Evolutionary conservation across 2,888 invertebrate genomes (phyloP).

Genomic region (Agrotis exclamationis): DNA sequence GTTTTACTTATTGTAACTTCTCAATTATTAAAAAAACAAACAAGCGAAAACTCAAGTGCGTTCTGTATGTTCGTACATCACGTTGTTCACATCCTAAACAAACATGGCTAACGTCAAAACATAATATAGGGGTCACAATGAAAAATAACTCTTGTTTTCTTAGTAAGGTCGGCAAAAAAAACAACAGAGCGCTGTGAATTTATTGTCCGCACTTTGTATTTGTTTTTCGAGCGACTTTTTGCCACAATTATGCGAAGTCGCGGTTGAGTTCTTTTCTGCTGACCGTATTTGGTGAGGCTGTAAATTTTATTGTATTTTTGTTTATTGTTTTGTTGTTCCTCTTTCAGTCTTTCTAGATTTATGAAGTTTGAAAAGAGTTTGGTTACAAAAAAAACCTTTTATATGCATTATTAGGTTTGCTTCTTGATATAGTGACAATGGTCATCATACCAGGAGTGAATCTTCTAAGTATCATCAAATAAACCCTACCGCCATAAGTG

Average conservation of each 20-base stretch:
- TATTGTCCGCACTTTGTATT: slow-evolving; percentile 52
- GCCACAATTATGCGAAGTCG: slow-evolving; percentile 42
- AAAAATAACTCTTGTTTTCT: slow-evolving; percentile 53
- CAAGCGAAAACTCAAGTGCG: slow-evolving; percentile 9
- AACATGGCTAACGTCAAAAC: slow-evolving; percentile 58
- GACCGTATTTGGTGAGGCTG: slow-evolving; percentile 20
- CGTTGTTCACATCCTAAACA: slow-evolving; percentile 56
- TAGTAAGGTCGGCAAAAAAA: slow-evolving; percentile 57
- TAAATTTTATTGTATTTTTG: slow-evolving; percentile 24
- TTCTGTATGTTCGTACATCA: slow-evolving; percentile 49
- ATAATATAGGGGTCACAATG: slow-evolving; percentile 56
- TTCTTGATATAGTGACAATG: background rate
- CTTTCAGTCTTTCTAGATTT: background rate
- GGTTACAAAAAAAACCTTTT: background rate
- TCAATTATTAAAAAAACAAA: slow-evolving; percentile 4
- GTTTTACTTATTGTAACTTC: background rate
- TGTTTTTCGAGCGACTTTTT: slow-evolving; percentile 43
- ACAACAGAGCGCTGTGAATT: slow-evolving; percentile 34
- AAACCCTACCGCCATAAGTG: too few species aligned
- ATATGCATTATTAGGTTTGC: background rate
- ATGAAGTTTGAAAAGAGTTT: background rate
- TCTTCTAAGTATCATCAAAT: too few species aligned
- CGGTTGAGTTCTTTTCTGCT: slow-evolving; percentile 34
- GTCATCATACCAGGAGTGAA: too few species aligned
- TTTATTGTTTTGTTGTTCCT: slow-evolving; percentile 22